A percentile compares a stretch with the other conserved stretches of the same genome.
phyloP scores from a whole-genome alignment of 2,113 vertebrate species.

The Beaufortia kweichowensis region DNA sequence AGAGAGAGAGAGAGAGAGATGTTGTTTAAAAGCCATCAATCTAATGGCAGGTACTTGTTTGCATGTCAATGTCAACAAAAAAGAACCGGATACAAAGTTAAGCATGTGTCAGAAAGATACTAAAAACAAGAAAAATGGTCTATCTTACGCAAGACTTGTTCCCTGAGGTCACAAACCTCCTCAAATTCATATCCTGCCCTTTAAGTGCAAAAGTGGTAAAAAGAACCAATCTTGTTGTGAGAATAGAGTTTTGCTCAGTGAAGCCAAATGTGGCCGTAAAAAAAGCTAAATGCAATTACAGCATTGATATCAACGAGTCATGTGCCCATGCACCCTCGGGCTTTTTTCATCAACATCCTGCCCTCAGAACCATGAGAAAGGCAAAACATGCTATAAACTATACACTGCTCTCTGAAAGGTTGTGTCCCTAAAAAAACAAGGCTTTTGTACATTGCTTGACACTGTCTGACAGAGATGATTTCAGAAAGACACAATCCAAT shows the following conservation, averaged over 20 bases:
- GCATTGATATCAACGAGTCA: conserved; percentile 11
- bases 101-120: not conserved
- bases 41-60: conserved; percentile 1
- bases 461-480: no score
- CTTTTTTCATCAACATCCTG: conserved; percentile 13
- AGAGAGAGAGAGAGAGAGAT: not conserved
- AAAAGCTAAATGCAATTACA: conserved; percentile 26
- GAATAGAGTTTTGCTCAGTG: conserved; percentile 41
- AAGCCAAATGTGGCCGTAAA: conserved; percentile 14
- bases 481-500: not conserved
- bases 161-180: conserved; percentile 28
- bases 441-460: no score
- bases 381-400: not conserved
- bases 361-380: conserved; percentile 6
- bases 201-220: conserved; percentile 23
- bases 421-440: no score
- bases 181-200: conserved; percentile 41
- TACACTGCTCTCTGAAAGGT: no score
- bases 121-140: not conserved
- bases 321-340: not conserved
- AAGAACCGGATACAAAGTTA: not conserved
- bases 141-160: not conserved
- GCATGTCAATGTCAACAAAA: not conserved
- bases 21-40: not conserved
- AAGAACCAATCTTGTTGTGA: conserved; percentile 24